phyloP scores from a whole-genome alignment of 2,888 invertebrate species.

The Eristalis pertinax region DNA sequence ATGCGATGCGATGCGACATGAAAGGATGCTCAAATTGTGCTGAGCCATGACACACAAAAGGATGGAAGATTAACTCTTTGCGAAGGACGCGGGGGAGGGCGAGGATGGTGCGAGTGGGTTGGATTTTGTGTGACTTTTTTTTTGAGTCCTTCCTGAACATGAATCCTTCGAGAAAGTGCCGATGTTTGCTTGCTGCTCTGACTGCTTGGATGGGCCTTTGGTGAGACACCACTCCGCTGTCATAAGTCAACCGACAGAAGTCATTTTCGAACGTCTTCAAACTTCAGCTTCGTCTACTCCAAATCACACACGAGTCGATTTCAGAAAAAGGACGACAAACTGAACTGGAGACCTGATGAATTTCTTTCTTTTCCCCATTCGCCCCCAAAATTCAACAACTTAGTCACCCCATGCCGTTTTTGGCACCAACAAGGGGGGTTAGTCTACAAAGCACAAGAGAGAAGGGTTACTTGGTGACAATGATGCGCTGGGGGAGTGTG shows the following conservation, averaged over 20 bases:
- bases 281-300: no score
- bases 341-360: neutral
- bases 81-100: neutral
- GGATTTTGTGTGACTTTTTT: no score
- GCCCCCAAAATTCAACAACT: neutral
- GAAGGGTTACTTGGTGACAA: constrained; percentile 26
- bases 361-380: neutral
- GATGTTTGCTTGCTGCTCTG: no score
- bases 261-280: no score
- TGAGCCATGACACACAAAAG: neutral
- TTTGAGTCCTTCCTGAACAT: no score
- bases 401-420: neutral
- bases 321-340: no score
- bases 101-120: neutral
- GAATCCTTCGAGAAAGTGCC: no score
- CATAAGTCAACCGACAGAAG: no score
- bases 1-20: constrained; percentile 50
- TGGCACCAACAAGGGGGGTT: neutral
- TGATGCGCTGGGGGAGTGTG: neutral
- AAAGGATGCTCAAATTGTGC: constrained; percentile 26
- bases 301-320: no score
- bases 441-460: neutral
- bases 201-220: no score
- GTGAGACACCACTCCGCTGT: no score
- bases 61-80: neutral